Conservation (phyloP, 2,113 vertebrate species). For the Sinocyclocheilus maitianheensis region DNA sequence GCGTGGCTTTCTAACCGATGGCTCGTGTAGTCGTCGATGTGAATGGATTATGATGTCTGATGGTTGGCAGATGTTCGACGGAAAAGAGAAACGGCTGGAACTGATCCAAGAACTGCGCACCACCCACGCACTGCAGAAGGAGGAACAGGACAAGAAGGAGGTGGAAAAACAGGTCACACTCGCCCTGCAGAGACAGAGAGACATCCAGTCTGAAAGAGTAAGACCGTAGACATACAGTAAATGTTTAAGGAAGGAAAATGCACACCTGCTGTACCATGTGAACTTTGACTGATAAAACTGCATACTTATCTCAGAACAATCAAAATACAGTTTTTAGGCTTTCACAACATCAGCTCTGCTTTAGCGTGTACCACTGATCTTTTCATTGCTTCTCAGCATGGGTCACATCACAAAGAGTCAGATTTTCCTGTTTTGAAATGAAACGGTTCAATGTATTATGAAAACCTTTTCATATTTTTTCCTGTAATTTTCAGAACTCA, state of each 20-base stretch:
- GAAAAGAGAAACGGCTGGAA: slow-evolving; percentile 81
- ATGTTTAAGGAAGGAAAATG: background rate
- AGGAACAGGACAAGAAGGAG: slow-evolving; percentile 76
- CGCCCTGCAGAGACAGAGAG: slow-evolving; percentile 76
- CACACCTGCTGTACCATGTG: background rate
- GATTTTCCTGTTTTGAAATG: background rate
- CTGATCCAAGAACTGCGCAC: slow-evolving; percentile 86
- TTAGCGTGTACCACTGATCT: background rate
- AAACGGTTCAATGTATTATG: background rate
- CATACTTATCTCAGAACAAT: background rate
- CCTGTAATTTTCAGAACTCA: background rate
- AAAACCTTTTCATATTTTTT: background rate
- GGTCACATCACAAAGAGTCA: background rate
- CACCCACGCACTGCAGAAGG: slow-evolving; percentile 79
- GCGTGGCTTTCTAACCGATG: background rate
- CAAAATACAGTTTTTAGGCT: background rate
- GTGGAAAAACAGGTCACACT: slow-evolving; percentile 72
- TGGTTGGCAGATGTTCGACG: slow-evolving; percentile 85
- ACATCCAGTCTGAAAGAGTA: slow-evolving; percentile 77
- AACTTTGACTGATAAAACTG: background rate
- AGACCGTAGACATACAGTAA: slow-evolving; percentile 19
- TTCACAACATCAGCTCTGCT: background rate
- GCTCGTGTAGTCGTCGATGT: background rate
- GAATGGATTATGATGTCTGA: background rate
- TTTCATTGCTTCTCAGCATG: background rate